Percentiles rank a stretch among this genome's conserved stretches.
phyloP scores from a whole-genome alignment of 2,113 vertebrate species.

The Megaleporinus macrocephalus region DNA sequence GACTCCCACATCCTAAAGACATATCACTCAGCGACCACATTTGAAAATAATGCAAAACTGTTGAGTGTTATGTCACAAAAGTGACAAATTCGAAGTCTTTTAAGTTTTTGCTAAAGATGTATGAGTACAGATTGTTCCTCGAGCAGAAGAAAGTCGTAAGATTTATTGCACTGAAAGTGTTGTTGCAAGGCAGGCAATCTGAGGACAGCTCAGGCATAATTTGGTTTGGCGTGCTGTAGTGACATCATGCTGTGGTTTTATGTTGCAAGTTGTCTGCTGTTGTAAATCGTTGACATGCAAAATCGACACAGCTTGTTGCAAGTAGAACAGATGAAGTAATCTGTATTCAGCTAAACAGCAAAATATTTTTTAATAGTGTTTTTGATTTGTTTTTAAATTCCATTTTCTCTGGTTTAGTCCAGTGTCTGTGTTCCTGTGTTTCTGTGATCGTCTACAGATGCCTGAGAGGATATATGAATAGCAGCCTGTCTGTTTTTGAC shows the following conservation, averaged over 20 bases:
- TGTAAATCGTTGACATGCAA: neutral
- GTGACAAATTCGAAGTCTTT: neutral
- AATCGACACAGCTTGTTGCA: neutral
- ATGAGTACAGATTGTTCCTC: neutral
- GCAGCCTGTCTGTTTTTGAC: conserved; percentile 93
- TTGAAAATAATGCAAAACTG: neutral
- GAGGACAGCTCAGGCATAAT: neutral
- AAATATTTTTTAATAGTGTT: neutral
- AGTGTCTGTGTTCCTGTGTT: neutral
- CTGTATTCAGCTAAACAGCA: neutral
- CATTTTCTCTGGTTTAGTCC: neutral
- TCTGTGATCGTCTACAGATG: conserved; percentile 76
- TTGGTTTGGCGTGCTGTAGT: neutral
- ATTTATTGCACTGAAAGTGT: neutral
- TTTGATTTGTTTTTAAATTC: neutral
- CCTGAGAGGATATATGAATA: conserved; percentile 94
- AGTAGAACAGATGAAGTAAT: neutral
- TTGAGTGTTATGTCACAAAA: neutral
- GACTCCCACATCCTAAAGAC: neutral
- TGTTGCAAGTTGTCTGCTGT: neutral
- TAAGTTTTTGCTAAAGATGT: neutral
- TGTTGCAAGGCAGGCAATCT: neutral
- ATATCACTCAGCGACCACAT: neutral
- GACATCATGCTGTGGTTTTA: neutral
- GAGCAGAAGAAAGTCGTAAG: neutral